Evolutionary conservation across 1,140 invertebrate genomes (phyloP).

Genomic region (Eriocheir sinensis): DNA sequence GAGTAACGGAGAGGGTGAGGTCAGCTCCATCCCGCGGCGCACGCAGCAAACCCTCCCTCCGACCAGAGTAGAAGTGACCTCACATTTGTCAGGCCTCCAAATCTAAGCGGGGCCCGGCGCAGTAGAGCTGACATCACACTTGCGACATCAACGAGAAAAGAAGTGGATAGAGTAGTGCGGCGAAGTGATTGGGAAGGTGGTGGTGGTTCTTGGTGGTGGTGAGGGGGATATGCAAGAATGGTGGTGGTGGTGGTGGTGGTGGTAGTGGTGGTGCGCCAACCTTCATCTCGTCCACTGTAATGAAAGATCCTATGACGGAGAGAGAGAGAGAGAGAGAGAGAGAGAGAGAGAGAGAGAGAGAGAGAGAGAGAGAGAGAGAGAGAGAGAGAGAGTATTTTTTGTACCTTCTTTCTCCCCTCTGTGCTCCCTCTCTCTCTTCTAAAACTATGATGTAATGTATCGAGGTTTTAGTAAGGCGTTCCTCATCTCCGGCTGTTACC

Average conservation of each 20-base stretch:
- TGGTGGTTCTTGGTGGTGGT: not conserved
- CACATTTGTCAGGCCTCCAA: conserved; percentile 4
- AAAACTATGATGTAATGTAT: no score
- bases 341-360: conserved; percentile 14
- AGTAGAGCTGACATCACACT: conserved; percentile 15
- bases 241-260: not conserved
- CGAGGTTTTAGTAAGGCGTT: no score
- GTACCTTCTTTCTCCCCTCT: not conserved
- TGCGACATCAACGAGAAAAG: not conserved
- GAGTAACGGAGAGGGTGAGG: not conserved
- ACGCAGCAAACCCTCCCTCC: not conserved
- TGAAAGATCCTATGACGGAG: not conserved
- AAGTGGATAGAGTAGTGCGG: conserved; percentile 20
- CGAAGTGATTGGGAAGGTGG: no score
- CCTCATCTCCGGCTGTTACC: no score
- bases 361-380: conserved; percentile 14
- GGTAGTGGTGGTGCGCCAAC: not conserved
- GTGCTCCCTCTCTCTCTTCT: not conserved
- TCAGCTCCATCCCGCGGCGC: not conserved
- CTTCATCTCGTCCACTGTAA: not conserved
- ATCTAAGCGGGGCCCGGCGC: not conserved
- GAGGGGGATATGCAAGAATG: not conserved
- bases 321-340: not conserved
- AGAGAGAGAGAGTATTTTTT: no score
- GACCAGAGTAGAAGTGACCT: conserved; percentile 1